Conservation (phyloP, 2,888 invertebrate genomes). For the Sussaba pulchella region DNA sequence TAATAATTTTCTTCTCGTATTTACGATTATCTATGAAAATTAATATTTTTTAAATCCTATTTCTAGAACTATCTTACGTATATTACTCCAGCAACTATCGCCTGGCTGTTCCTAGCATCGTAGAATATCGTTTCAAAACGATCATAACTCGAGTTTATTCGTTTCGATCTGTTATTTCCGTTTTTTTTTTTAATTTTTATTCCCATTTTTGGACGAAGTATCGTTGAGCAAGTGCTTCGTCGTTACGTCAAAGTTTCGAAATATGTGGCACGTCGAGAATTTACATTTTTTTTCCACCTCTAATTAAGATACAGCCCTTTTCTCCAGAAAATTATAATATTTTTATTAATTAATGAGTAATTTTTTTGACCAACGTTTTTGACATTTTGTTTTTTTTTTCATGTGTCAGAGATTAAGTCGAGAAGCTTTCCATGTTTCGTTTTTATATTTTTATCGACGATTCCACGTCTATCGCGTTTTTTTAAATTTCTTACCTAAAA, state of each 20-base stretch:
- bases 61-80: conserved; percentile 68
- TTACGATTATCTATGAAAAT: conserved; percentile 52
- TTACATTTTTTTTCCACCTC: background rate
- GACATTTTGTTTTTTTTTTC: background rate
- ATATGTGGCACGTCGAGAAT: conserved; percentile 43
- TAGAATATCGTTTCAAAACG: conserved; percentile 55
- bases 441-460: background rate
- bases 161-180: conserved; percentile 16
- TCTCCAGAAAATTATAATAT: background rate
- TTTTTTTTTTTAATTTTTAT: background rate
- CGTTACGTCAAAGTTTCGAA: conserved; percentile 26
- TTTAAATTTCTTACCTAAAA: background rate
- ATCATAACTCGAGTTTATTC: background rate
- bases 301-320: too few species aligned
- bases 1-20: conserved; percentile 49
- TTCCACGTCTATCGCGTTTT: background rate
- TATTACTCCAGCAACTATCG: conserved; percentile 66
- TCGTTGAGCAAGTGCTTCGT: conserved; percentile 58
- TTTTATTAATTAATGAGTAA: background rate
- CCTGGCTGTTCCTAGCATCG: conserved; percentile 11
- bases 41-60: conserved; percentile 43
- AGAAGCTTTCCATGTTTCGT: background rate
- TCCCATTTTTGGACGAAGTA: conserved; percentile 39
- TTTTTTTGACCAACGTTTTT: background rate
- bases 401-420: background rate